phyloP scores from a whole-genome alignment of 2,888 invertebrate genomes.

The Dorcus hopei region DNA sequence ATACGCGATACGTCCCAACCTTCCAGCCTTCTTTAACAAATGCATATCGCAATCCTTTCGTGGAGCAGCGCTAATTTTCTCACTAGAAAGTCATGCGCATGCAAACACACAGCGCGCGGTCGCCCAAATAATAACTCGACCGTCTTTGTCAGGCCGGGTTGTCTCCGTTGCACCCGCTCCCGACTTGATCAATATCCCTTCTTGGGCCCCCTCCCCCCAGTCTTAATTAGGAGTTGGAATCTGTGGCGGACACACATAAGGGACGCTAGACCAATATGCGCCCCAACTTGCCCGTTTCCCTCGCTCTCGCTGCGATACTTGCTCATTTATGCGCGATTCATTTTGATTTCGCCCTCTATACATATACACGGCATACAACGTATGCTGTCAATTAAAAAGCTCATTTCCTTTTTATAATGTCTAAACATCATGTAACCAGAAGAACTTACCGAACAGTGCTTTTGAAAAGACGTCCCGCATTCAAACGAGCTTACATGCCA shows the following conservation, averaged over 20 bases:
- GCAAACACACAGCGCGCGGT: constrained; percentile 44
- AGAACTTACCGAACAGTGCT: not conserved
- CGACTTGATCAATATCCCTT: constrained; percentile 52
- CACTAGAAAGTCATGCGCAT: constrained; percentile 44
- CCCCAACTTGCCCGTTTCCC: constrained; percentile 30
- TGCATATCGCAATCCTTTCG: constrained; percentile 1
- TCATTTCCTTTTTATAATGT: constrained; percentile 15
- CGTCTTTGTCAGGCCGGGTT: constrained; percentile 35
- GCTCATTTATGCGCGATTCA: constrained; percentile 40
- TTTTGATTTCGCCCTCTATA: constrained; percentile 29
- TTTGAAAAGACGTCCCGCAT: not conserved
- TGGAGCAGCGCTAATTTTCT: constrained; percentile 38
- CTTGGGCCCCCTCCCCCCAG: constrained; percentile 57
- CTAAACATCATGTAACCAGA: not conserved
- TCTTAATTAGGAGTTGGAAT: constrained; percentile 84
- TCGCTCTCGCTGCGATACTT: constrained; percentile 24
- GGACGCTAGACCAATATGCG: constrained; percentile 50
- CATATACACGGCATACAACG: constrained; percentile 1
- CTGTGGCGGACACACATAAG: constrained; percentile 74
- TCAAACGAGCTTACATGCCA: not conserved
- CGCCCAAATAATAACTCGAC: constrained; percentile 50
- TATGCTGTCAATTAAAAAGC: constrained; percentile 20
- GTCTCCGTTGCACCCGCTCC: constrained; percentile 37
- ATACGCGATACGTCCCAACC: constrained; percentile 3
- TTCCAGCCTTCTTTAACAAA: constrained; percentile 12